Conservation (phyloP, 2,888 invertebrate species). For the Dryocosmus kuriphilus region DNA sequence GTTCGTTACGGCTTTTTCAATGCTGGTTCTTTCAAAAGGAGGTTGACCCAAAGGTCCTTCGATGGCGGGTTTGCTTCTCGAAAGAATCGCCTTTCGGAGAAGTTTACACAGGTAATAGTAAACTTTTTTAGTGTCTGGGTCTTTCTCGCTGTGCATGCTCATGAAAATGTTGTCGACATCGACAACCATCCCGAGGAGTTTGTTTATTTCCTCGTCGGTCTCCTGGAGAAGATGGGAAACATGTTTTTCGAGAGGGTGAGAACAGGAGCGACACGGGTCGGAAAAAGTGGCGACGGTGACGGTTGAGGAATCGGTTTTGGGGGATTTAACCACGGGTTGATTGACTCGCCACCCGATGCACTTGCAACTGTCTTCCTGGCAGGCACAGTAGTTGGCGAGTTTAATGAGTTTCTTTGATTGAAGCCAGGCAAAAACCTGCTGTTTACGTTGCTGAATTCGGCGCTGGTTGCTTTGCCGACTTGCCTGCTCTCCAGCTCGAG, state of each 20-base stretch:
- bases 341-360: constrained; percentile 96
- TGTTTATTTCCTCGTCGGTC: constrained; percentile 89
- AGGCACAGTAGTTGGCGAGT: constrained; percentile 90
- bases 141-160: constrained; percentile 94
- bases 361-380: constrained; percentile 88
- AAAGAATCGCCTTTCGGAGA: constrained; percentile 92
- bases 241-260: constrained; percentile 89
- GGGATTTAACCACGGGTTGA: constrained; percentile 79
- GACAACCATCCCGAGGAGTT: constrained; percentile 92
- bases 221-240: constrained; percentile 89
- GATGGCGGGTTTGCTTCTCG: constrained; percentile 87
- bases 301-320: constrained; percentile 80
- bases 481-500: constrained; percentile 29
- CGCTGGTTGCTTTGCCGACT: constrained; percentile 78
- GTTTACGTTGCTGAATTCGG: constrained; percentile 91
- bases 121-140: constrained; percentile 94
- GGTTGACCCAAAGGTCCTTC: constrained; percentile 80
- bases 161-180: constrained; percentile 97
- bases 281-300: constrained; percentile 5
- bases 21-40: constrained; percentile 17
- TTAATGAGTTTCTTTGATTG: constrained; percentile 89
- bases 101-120: constrained; percentile 94
- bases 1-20: constrained; percentile 88
- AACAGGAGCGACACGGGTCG: constrained; percentile 92
- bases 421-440: constrained; percentile 87